Evolutionary conservation across 2,888 invertebrate genomes (phyloP).

Genomic region (Ischnus inquisitorius): DNA sequence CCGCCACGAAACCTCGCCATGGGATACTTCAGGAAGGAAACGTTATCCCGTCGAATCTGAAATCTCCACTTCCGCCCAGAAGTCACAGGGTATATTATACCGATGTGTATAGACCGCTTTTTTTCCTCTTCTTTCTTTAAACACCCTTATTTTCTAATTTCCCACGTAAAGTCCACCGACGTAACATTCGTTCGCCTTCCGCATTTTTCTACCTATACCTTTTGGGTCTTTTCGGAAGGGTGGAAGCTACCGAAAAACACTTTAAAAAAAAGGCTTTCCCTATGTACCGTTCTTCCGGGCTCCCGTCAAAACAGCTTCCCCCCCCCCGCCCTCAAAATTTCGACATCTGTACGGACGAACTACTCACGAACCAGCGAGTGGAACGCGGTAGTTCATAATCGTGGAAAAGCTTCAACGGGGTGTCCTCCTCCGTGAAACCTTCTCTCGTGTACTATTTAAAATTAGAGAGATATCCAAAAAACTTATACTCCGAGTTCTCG

Average conservation of each 20-base stretch:
- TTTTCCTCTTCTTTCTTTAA: conserved; percentile 59
- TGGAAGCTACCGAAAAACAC: conserved; percentile 48
- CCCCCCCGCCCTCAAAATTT: conserved; percentile 36
- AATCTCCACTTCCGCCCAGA: conserved; percentile 79
- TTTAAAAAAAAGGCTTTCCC: conserved; percentile 59
- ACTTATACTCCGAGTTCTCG: no score
- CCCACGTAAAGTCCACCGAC: conserved; percentile 61
- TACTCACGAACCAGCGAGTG: conserved; percentile 20
- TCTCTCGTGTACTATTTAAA: conserved; percentile 18
- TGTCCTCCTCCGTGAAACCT: conserved; percentile 43
- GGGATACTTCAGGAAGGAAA: conserved; percentile 78
- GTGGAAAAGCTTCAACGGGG: conserved; percentile 63
- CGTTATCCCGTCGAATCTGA: conserved; percentile 75
- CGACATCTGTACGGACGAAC: conserved; percentile 62
- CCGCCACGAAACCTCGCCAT: conserved; percentile 65
- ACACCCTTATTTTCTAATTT: conserved; percentile 66
- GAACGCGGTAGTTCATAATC: conserved; percentile 58
- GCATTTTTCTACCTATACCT: conserved; percentile 52
- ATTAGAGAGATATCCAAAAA: conserved; percentile 28
- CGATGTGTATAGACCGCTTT: conserved; percentile 51
- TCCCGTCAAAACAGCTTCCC: conserved; percentile 9
- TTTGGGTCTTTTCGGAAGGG: conserved; percentile 46
- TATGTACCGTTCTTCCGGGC: conserved; percentile 31
- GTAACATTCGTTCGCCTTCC: conserved; percentile 58
- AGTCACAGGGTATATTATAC: conserved; percentile 62